Evolutionary conservation across 2,888 invertebrate genomes (phyloP).

Genomic region (Rhopalosiphum nymphaeae): DNA sequence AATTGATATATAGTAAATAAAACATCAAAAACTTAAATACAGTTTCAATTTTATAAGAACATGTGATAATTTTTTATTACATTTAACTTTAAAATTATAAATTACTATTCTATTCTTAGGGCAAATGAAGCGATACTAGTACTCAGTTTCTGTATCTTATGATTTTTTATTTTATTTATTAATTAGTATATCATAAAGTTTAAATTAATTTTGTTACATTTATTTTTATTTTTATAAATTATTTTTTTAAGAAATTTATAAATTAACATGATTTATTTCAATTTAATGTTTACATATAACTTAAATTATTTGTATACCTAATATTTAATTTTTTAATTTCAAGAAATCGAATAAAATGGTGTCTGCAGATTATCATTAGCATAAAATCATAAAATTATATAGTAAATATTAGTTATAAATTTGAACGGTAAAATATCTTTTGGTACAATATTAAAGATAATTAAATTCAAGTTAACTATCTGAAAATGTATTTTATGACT

Average conservation of each 20-base stretch:
- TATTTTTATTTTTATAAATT: not conserved
- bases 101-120: not conserved
- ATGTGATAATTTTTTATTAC: not conserved
- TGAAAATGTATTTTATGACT: not conserved
- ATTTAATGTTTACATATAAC: not conserved
- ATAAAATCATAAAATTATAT: not conserved
- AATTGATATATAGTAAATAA: not conserved
- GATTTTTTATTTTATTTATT: not conserved
- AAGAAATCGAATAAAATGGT: not conserved
- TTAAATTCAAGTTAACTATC: not conserved
- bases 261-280: not conserved
- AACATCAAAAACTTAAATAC: not conserved
- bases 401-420: not conserved
- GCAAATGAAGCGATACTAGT: not conserved
- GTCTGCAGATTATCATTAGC: not conserved
- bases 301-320: conserved; percentile 4
- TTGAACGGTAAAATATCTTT: not conserved
- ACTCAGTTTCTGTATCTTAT: not conserved
- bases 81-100: not conserved
- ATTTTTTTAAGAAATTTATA: not conserved
- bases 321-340: not conserved
- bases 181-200: not conserved
- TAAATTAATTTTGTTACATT: not conserved
- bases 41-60: not conserved
- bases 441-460: not conserved